Percentiles rank a stretch among this genome's conserved stretches.
Conservation (phyloP, 2,797 vertebrate species). For the Acridotheres tristis region DNA sequence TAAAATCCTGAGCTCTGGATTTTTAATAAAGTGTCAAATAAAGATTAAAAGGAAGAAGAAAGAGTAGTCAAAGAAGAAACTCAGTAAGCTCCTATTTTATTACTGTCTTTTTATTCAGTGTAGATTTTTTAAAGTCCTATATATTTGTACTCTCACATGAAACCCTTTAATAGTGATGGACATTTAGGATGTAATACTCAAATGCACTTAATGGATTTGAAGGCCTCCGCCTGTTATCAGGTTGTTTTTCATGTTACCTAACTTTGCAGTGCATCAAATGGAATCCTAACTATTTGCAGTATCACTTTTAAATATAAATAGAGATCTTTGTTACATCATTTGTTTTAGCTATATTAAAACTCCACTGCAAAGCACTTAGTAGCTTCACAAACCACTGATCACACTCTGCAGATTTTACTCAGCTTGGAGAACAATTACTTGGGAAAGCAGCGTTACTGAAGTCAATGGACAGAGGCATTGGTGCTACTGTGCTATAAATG, state of each 20-base stretch:
- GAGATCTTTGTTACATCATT: background rate
- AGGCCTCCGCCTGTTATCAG: background rate
- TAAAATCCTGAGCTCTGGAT: slow-evolving; percentile 31
- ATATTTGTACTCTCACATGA: background rate
- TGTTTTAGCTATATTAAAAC: background rate
- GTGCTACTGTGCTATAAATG: background rate
- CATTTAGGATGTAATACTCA: slow-evolving; percentile 6
- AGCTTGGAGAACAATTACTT: background rate
- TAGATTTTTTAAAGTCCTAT: background rate
- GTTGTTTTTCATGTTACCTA: background rate
- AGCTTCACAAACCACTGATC: slow-evolving; percentile 1
- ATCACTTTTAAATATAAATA: background rate
- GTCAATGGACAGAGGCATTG: background rate
- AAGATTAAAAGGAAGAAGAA: slow-evolving; percentile 42
- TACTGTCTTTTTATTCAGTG: background rate
- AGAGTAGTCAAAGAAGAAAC: background rate
- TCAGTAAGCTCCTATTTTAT: background rate
- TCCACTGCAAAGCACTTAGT: background rate
- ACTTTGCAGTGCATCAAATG: background rate
- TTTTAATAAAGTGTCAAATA: slow-evolving; percentile 49
- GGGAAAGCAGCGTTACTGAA: background rate
- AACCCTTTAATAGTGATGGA: background rate
- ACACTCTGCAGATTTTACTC: background rate
- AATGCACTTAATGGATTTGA: background rate
- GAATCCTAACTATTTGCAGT: background rate